Evolutionary conservation across 1,140 invertebrate genomes (phyloP).

Genomic region (Aphidius gifuensis): DNA sequence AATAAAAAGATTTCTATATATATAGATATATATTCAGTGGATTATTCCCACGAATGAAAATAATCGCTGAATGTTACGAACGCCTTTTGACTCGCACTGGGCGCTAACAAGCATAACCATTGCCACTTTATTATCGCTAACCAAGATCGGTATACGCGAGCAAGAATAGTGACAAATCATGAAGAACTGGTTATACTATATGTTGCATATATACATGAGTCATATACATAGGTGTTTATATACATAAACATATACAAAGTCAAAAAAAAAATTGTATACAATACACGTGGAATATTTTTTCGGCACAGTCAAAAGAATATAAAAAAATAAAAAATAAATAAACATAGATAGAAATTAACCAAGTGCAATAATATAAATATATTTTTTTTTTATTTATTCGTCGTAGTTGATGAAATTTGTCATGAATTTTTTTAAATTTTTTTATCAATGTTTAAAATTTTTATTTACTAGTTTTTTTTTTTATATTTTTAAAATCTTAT

Average conservation of each 20-base stretch:
- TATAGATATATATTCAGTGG: background rate
- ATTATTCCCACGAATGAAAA: conserved; percentile 15
- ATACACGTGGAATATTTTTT: conserved; percentile 3
- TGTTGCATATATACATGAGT: conserved; percentile 29
- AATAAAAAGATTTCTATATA: too few relatives aligned
- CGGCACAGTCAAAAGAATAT: background rate
- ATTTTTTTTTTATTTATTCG: too few relatives aligned
- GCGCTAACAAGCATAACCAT: conserved; percentile 40
- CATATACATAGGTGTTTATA: conserved; percentile 23
- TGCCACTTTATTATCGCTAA: conserved; percentile 43
- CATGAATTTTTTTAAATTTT: too few relatives aligned
- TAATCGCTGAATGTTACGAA: conserved; percentile 8
- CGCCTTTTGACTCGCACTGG: conserved; percentile 21
- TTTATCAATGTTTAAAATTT: too few relatives aligned
- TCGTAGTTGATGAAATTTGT: background rate
- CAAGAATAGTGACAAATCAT: conserved; percentile 42
- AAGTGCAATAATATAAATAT: too few relatives aligned
- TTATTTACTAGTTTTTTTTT: background rate
- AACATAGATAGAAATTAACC: too few relatives aligned
- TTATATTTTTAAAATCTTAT: conserved; percentile 43
- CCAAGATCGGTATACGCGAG: conserved; percentile 27
- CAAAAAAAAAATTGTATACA: background rate
- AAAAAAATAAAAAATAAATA: background rate
- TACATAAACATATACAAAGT: background rate
- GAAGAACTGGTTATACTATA: conserved; percentile 38